Percentiles rank a stretch among this genome's conserved stretches.
phyloP scores from a whole-genome alignment of 2,113 vertebrate species.

The Prochilodus magdalenae region DNA sequence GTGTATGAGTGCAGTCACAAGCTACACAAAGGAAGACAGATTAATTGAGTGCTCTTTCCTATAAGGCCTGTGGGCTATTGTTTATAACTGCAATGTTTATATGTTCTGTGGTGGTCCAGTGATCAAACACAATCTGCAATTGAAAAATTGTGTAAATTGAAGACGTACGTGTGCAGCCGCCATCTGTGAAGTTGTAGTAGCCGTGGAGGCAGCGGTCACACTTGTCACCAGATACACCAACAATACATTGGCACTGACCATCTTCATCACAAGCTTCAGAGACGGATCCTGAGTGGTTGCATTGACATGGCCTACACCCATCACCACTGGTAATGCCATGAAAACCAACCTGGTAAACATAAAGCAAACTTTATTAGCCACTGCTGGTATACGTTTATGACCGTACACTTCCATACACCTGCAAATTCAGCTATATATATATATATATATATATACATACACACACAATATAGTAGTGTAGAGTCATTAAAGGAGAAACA shows the following conservation, averaged over 20 bases:
- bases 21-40: constrained; percentile 68
- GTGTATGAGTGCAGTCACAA: constrained; percentile 89
- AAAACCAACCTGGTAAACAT: constrained; percentile 79
- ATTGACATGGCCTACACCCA: constrained; percentile 85
- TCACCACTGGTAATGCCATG: constrained; percentile 77
- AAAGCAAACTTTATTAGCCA: neutral
- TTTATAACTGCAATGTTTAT: neutral
- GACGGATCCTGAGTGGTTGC: constrained; percentile 78
- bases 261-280: constrained; percentile 78
- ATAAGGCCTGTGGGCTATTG: neutral
- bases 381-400: no score
- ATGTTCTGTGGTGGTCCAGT: neutral
- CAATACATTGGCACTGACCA: constrained; percentile 83
- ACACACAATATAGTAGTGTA: no score
- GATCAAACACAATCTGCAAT: neutral
- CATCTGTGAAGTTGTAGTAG: constrained; percentile 78
- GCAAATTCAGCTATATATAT: no score
- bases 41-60: neutral
- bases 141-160: neutral
- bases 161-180: constrained; percentile 84
- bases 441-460: no score
- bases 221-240: constrained; percentile 82
- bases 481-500: no score
- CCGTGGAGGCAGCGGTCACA: constrained; percentile 85
- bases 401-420: no score